Base-by-base conservation (phyloP, 2,797 vertebrate species). In the Sparidentex hasta region DNA sequence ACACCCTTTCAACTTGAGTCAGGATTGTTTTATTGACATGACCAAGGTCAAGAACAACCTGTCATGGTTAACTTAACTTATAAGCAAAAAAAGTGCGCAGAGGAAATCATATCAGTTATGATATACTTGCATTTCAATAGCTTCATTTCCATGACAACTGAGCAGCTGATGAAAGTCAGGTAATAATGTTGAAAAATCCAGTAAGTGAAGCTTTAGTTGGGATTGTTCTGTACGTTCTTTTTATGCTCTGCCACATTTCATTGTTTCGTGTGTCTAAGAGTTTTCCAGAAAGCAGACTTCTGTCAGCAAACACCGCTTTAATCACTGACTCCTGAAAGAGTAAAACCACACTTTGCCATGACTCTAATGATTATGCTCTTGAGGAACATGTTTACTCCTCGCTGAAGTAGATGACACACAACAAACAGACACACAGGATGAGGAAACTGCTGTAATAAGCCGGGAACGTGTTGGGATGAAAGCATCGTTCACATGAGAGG, bases 401-500 rank as follows among this genome's bases (percentile, higher is more conserved):
- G 44, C 25, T 70, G 51, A 80, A 78, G 64, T 50, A 59, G 43
- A 76, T 41, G 62, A 72, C 27, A 38, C 43, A 55, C 8, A 70
- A 54, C 47, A 70, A 17, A 61, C 46, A 51, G n/a, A 74, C 61
- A 62, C 38, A 73, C 52, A 76, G 33, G 68, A 25, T 1, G 59
- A 74, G 64, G 25, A 80, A 81, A 68, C 69, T 79, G 78, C 85
- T 68, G 61, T 68, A 70, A 80, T 67, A 69, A 6, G 71, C 21
- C 1, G 47, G 72, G 67, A 62, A 81, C 79, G 66, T 78, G 80
- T 85, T 84, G 76, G 70, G 65, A 87, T 86, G 78, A 86, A 85
- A 87, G 82, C 76, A 72, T 84, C 65, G 65, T 87, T 88, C 78
- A 88, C 78, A 91, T 12, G 73, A 91, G 82, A 88, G 80, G 87